Evolutionary conservation across 2,113 vertebrate species (phyloP).

Genomic region (Tamias sibiricus): DNA sequence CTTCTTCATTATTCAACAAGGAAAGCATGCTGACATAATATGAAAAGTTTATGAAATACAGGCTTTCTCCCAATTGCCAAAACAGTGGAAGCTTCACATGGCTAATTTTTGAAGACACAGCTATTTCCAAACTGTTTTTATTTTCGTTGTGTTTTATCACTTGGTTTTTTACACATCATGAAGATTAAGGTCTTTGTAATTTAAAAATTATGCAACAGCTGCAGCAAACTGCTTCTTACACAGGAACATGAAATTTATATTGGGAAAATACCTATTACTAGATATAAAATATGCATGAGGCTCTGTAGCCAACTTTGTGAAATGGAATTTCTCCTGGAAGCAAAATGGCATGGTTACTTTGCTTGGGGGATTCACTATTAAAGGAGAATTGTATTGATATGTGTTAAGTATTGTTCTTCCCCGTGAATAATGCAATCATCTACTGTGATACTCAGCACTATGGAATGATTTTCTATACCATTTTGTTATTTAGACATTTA

Average conservation of each 20-base stretch:
- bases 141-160: conserved; percentile 62
- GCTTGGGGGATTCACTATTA: conserved; percentile 21
- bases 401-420: conserved; percentile 25
- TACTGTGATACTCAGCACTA: background rate
- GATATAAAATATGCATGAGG: conserved; percentile 69
- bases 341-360: conserved; percentile 28
- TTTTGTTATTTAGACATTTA: background rate
- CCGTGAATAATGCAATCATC: background rate
- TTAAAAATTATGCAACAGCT: conserved; percentile 75
- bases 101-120: conserved; percentile 60
- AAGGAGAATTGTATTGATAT: conserved; percentile 30
- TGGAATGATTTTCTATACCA: background rate
- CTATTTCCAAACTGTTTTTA: conserved; percentile 66
- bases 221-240: conserved; percentile 27
- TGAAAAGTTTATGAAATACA: background rate
- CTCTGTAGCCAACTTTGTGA: conserved; percentile 41
- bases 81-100: background rate
- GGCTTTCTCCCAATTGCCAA: background rate
- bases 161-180: conserved; percentile 49
- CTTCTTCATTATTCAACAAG: background rate
- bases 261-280: conserved; percentile 66
- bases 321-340: conserved; percentile 53
- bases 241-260: conserved; percentile 61
- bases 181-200: conserved; percentile 76
- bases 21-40: background rate